phyloP scores from a whole-genome alignment of 2,888 invertebrate species.

The Himalopsyche anomala region DNA sequence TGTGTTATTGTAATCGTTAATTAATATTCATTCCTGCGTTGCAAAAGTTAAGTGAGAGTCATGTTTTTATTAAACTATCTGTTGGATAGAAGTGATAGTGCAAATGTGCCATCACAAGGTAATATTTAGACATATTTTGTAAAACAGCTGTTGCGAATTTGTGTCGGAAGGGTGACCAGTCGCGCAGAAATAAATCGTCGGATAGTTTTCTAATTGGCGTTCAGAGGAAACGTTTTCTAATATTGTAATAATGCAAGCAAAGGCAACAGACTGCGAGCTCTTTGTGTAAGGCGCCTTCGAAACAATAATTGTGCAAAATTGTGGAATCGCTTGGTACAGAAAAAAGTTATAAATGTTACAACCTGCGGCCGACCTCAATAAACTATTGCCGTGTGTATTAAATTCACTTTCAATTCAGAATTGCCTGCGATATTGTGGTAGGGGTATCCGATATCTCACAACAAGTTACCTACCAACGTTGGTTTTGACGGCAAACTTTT shows the following conservation, averaged over 20 bases:
- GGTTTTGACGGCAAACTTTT: conserved; percentile 31
- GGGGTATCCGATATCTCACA: conserved; percentile 47
- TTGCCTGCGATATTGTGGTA: conserved; percentile 47
- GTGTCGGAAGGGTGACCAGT: conserved; percentile 61
- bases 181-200: conserved; percentile 57
- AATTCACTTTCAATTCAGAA: conserved; percentile 59
- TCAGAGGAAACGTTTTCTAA: conserved; percentile 61
- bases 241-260: conserved; percentile 55
- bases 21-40: too few species aligned
- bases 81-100: background rate
- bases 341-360: conserved; percentile 56
- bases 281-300: conserved; percentile 63
- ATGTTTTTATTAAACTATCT: background rate
- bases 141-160: conserved; percentile 53
- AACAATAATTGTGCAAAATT: conserved; percentile 64
- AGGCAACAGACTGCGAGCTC: conserved; percentile 55
- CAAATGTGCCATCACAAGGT: conserved; percentile 10
- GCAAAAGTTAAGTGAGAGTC: conserved; percentile 66
- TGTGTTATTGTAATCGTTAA: too few species aligned
- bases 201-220: conserved; percentile 61
- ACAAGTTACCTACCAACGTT: conserved; percentile 39
- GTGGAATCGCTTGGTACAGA: conserved; percentile 62
- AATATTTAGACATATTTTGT: background rate
- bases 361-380: conserved; percentile 61
- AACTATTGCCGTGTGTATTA: conserved; percentile 57